Evolutionary conservation across 2,113 vertebrate species (phyloP).

Genomic region (Loxodonta africana): DNA sequence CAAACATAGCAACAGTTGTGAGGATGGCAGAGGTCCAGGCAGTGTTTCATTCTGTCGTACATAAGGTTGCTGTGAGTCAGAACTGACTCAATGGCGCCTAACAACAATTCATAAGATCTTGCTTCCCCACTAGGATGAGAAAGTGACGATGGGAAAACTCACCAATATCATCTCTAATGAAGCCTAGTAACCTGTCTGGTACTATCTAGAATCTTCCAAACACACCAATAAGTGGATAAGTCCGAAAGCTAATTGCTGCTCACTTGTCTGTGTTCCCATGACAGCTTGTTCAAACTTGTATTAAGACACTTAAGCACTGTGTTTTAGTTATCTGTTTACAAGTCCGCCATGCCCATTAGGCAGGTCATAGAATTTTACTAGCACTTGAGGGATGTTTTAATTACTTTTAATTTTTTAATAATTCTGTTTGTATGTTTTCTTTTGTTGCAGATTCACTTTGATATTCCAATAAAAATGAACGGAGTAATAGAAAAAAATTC

Average conservation of each 20-base stretch:
- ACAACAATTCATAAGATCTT: not conserved
- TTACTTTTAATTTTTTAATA: slow-evolving; percentile 60
- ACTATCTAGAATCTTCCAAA: slow-evolving; percentile 49
- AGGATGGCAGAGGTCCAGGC: not conserved
- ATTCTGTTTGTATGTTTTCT: slow-evolving; percentile 55
- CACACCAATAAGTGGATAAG: not conserved
- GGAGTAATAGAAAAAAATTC: not conserved
- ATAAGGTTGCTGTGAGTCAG: not conserved
- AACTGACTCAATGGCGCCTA: not conserved
- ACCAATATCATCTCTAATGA: not conserved
- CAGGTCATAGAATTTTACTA: slow-evolving; percentile 36
- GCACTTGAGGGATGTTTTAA: slow-evolving; percentile 54
- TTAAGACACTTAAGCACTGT: not conserved
- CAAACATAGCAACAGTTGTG: not conserved
- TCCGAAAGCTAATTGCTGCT: slow-evolving; percentile 54
- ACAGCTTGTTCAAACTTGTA: slow-evolving; percentile 56
- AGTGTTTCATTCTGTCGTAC: not conserved
- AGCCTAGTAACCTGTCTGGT: not conserved
- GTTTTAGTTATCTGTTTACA: slow-evolving; percentile 29
- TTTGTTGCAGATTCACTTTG: slow-evolving; percentile 55
- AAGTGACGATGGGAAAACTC: slow-evolving; percentile 24
- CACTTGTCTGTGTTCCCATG: not conserved
- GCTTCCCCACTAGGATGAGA: not conserved
- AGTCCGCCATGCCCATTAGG: slow-evolving; percentile 5
- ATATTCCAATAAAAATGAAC: not conserved